Evolutionary conservation across 2,113 vertebrate genomes (phyloP).

Genomic region (Vidua macroura): DNA sequence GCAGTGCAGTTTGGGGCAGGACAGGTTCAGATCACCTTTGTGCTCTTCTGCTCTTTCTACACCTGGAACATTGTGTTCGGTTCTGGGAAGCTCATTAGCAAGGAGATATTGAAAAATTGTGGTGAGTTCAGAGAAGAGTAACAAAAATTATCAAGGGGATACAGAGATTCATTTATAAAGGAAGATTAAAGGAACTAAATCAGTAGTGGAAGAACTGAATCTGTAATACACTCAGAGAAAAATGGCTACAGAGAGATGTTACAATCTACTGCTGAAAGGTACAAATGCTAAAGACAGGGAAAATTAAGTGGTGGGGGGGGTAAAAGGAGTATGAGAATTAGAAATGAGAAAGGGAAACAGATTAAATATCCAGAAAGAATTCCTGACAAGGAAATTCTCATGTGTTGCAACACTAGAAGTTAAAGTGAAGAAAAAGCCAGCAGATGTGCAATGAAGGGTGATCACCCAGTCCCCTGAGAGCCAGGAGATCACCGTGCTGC

Average conservation of each 20-base stretch:
- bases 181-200: slow-evolving; percentile 56
- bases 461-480: rapidly evolving
- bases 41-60: background rate
- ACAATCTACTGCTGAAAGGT: background rate
- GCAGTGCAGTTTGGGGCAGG: background rate
- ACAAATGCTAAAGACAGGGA: background rate
- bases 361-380: background rate
- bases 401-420: background rate
- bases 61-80: background rate
- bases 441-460: background rate
- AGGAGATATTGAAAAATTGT: slow-evolving; percentile 49
- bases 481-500: background rate
- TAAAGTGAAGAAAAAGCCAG: background rate
- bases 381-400: background rate
- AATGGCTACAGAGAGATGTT: background rate
- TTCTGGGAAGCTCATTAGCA: slow-evolving; percentile 41
- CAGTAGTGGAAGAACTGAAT: slow-evolving; percentile 9
- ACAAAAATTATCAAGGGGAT: slow-evolving; percentile 58
- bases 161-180: slow-evolving; percentile 44
- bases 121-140: slow-evolving; percentile 50
- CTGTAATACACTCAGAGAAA: slow-evolving; percentile 34
- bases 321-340: background rate
- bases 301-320: background rate
- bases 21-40: background rate
- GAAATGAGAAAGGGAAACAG: background rate